Percentiles rank a stretch among this genome's conserved stretches.
Evolutionary conservation across 2,888 invertebrate species (phyloP).

Genomic region (Parnassius glacialis): DNA sequence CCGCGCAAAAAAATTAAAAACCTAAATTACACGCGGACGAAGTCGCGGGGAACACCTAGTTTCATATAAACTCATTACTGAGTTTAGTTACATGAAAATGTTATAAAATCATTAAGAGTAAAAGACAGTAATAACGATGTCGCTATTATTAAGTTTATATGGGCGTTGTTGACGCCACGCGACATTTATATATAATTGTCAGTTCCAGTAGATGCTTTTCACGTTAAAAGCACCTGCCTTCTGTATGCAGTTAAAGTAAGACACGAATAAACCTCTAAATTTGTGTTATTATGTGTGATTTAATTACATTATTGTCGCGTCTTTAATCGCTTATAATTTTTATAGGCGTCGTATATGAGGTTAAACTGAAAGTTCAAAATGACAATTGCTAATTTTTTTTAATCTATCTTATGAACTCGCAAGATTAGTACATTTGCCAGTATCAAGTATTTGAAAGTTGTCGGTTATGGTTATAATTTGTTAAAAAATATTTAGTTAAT

Average conservation of each 20-base stretch:
- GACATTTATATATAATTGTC: slow-evolving; percentile 63
- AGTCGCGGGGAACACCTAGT: too few species aligned
- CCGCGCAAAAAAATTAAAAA: too few species aligned
- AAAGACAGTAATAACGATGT: slow-evolving; percentile 29
- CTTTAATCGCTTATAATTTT: background rate
- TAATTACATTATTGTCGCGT: slow-evolving; percentile 17
- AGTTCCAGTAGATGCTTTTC: slow-evolving; percentile 36
- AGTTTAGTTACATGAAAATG: slow-evolving; percentile 5
- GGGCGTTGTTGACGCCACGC: slow-evolving; percentile 50
- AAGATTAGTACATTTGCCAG: too few species aligned
- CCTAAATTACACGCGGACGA: too few species aligned
- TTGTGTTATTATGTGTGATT: slow-evolving; percentile 20
- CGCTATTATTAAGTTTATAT: slow-evolving; percentile 38
- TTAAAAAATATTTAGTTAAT: too few species aligned
- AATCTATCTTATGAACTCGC: too few species aligned
- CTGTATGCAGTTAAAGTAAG: slow-evolving; percentile 20
- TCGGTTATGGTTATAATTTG: too few species aligned
- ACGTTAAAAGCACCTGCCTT: slow-evolving; percentile 44
- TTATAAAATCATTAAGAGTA: slow-evolving; percentile 28
- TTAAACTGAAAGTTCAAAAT: too few species aligned
- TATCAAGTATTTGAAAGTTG: too few species aligned
- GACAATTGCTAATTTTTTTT: too few species aligned
- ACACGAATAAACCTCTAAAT: slow-evolving; percentile 17
- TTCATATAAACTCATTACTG: background rate
- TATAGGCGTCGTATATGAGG: background rate